phyloP scores from a whole-genome alignment of 2,888 invertebrate genomes.

The Pollenia griseotomentosa region DNA sequence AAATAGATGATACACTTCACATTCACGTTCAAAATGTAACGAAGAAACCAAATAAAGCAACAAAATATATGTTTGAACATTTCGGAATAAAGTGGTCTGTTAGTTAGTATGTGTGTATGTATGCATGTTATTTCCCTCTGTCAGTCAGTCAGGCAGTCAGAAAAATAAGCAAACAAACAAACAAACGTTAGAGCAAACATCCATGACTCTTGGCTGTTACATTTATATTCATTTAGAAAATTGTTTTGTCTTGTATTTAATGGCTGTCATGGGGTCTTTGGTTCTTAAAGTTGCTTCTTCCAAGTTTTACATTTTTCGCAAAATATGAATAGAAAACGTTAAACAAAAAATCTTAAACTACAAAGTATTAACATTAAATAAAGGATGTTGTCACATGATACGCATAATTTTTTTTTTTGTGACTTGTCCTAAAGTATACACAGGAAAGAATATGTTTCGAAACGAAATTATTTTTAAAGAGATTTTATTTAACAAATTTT shows the following conservation, averaged over 20 bases:
- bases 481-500: too few relatives aligned
- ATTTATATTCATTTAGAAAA: constrained; percentile 54
- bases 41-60: neutral
- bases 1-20: constrained; percentile 17
- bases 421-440: too few relatives aligned
- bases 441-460: too few relatives aligned
- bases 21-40: neutral
- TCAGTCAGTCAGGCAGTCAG: constrained; percentile 7
- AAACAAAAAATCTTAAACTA: neutral
- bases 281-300: neutral
- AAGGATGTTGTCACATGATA: constrained; percentile 49
- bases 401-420: neutral
- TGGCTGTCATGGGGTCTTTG: constrained; percentile 35
- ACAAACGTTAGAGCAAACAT: constrained; percentile 33
- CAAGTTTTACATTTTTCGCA: constrained; percentile 10
- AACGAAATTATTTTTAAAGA: too few relatives aligned
- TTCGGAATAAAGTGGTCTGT: neutral
- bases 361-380: neutral
- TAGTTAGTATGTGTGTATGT: too few relatives aligned
- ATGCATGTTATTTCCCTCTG: neutral
- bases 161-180: constrained; percentile 12
- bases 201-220: constrained; percentile 24
- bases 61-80: neutral
- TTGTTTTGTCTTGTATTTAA: constrained; percentile 36
- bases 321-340: constrained; percentile 35